Conservation (phyloP, 2,888 invertebrate genomes). For the Hermaeophaga mercurialis region DNA sequence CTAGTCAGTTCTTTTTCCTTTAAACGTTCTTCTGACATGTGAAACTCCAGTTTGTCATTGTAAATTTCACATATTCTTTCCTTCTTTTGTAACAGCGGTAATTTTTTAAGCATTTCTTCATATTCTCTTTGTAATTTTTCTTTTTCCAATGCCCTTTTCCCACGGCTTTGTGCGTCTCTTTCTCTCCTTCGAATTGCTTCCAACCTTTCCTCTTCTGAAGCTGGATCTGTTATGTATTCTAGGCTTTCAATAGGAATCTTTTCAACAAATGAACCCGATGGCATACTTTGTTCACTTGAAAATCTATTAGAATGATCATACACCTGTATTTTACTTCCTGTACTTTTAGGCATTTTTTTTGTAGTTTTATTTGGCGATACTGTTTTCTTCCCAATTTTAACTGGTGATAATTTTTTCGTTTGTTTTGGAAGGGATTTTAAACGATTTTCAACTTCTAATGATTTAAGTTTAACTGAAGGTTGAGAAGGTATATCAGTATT, state of each 20-base stretch:
- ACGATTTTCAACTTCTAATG: not conserved
- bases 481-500: slow-evolving; percentile 41
- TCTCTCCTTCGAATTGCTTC: slow-evolving; percentile 48
- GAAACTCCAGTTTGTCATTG: slow-evolving; percentile 52
- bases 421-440: slow-evolving; percentile 2
- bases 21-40: slow-evolving; percentile 57
- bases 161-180: slow-evolving; percentile 53
- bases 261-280: slow-evolving; percentile 49
- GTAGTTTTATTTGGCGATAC: not conserved
- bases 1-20: slow-evolving; percentile 56
- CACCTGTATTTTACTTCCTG: slow-evolving; percentile 51
- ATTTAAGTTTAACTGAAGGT: slow-evolving; percentile 41
- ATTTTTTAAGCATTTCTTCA: slow-evolving; percentile 58
- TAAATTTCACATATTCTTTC: slow-evolving; percentile 51
- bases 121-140: slow-evolving; percentile 61
- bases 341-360: not conserved
- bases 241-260: slow-evolving; percentile 48
- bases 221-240: slow-evolving; percentile 43
- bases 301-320: slow-evolving; percentile 61
- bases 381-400: slow-evolving; percentile 1
- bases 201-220: slow-evolving; percentile 45
- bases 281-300: slow-evolving; percentile 45
- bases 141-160: slow-evolving; percentile 60
- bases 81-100: slow-evolving; percentile 55
- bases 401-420: not conserved